Conservation (phyloP, 1,140 invertebrate genomes). For the Alviniconcha marisindica region DNA sequence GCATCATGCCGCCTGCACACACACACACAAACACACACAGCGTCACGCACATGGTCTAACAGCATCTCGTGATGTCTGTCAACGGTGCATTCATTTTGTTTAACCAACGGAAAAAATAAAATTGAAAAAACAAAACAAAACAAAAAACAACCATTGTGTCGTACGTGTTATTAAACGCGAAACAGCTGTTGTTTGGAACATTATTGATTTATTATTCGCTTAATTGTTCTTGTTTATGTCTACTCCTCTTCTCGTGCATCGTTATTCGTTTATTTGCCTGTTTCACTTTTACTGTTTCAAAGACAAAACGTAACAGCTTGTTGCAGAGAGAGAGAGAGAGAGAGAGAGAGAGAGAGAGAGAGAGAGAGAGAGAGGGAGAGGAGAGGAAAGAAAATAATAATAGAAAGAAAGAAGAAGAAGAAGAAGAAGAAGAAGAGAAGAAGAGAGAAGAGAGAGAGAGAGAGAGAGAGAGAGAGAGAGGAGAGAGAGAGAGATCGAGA, state of each 20-base stretch:
- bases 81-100: too few relatives aligned
- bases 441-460: background rate
- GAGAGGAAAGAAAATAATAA: background rate
- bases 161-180: too few relatives aligned
- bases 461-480: background rate
- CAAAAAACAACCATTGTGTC: background rate
- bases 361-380: background rate
- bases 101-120: too few relatives aligned
- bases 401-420: background rate
- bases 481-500: background rate
- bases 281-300: too few relatives aligned
- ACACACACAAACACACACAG: conserved; percentile 44
- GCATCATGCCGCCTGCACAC: conserved; percentile 75
- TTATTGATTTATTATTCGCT: too few relatives aligned
- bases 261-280: too few relatives aligned
- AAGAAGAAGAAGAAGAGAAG: background rate
- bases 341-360: conserved; percentile 21
- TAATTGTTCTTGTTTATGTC: too few relatives aligned
- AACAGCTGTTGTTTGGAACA: too few relatives aligned
- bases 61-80: too few relatives aligned
- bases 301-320: background rate
- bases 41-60: too few relatives aligned
- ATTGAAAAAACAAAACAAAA: too few relatives aligned
- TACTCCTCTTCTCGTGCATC: too few relatives aligned
- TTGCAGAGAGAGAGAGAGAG: background rate